Conservation (phyloP, 1,140 invertebrate species). For the Tetramorium parvispinum region DNA sequence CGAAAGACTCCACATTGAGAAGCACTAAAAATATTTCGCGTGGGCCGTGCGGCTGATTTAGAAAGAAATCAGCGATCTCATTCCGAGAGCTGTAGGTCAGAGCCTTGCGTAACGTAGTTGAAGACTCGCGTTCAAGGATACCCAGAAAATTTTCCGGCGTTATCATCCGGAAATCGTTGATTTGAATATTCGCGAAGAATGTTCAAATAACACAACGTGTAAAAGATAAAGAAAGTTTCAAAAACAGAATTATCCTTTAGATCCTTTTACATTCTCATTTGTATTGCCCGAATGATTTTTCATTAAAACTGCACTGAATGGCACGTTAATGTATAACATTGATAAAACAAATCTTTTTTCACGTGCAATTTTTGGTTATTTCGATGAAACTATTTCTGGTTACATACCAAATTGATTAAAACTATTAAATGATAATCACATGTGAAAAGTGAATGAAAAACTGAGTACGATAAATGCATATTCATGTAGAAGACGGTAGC, state of each 20-base stretch:
- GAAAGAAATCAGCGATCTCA: constrained; percentile 42
- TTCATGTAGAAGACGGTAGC: not conserved
- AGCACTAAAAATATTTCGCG: constrained; percentile 64
- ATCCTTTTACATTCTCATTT: not conserved
- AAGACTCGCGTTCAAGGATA: constrained; percentile 21
- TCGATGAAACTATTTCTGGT: not conserved
- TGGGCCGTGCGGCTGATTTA: not conserved
- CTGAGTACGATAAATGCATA: not conserved
- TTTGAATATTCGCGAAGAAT: not conserved
- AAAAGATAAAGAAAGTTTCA: not conserved
- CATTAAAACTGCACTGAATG: not conserved
- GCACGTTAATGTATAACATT: not conserved
- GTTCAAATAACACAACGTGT: not conserved
- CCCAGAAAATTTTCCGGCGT: not conserved
- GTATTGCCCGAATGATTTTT: not conserved
- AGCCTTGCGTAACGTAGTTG: constrained; percentile 24
- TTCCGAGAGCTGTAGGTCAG: not conserved
- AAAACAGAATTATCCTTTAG: not conserved
- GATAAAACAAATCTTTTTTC: not conserved
- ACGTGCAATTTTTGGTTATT: not conserved
- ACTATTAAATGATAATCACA: not conserved
- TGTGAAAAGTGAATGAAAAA: not conserved
- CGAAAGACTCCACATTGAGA: constrained; percentile 28
- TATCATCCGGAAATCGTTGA: not conserved
- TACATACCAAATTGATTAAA: not conserved